Evolutionary conservation across 2,888 invertebrate genomes (phyloP).

Genomic region (Notodonta dromedarius): DNA sequence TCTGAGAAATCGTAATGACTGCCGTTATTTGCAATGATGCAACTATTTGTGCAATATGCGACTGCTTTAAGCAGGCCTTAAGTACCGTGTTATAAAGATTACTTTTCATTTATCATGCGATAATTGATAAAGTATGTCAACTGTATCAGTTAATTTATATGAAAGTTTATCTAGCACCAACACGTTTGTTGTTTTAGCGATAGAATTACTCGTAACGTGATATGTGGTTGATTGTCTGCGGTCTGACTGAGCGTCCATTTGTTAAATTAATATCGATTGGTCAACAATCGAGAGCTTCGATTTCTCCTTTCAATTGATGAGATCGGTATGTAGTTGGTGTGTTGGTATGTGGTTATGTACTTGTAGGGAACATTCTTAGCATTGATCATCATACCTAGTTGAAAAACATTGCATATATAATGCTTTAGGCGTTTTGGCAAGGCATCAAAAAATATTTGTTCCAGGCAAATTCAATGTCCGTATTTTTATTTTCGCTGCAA

Average conservation of each 20-base stretch:
- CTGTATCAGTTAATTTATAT: neutral
- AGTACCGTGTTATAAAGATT: neutral
- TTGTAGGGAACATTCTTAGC: constrained; percentile 6
- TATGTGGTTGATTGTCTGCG: constrained; percentile 36
- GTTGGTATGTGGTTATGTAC: neutral
- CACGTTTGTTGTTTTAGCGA: constrained; percentile 20
- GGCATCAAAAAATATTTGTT: constrained; percentile 38
- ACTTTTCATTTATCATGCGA: too few relatives aligned
- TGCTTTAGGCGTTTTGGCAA: constrained; percentile 46
- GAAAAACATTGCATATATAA: constrained; percentile 28
- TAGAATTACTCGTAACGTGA: constrained; percentile 37
- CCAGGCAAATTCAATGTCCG: constrained; percentile 38
- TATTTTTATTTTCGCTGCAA: constrained; percentile 35
- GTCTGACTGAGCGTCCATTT: constrained; percentile 40
- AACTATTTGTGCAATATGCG: constrained; percentile 17
- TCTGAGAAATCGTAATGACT: constrained; percentile 48
- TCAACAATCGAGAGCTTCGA: constrained; percentile 26
- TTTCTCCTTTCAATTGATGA: constrained; percentile 21
- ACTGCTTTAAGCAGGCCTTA: neutral
- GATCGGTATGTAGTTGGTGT: constrained; percentile 1
- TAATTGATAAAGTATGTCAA: neutral
- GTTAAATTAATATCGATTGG: constrained; percentile 53
- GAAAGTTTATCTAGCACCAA: constrained; percentile 8
- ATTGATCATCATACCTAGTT: constrained; percentile 14
- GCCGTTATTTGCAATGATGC: constrained; percentile 35